phyloP scores from a whole-genome alignment of 2,888 invertebrate genomes.

The Calameuta pallipes region DNA sequence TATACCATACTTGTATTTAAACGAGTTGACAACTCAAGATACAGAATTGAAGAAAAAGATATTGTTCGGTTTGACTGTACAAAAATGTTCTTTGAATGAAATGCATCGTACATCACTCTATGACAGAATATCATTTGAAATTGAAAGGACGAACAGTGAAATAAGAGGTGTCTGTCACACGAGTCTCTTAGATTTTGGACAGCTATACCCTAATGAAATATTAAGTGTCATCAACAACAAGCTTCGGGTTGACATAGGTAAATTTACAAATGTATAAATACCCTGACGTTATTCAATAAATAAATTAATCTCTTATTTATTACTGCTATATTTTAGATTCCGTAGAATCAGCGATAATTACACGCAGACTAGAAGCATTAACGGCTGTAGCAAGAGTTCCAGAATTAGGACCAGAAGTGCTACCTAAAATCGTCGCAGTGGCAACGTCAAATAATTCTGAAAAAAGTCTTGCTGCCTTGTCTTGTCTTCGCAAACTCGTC shows the following conservation, averaged over 20 bases:
- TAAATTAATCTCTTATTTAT: constrained; percentile 8
- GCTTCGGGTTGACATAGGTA: constrained; percentile 40
- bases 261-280: constrained; percentile 37
- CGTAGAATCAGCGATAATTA: constrained; percentile 25
- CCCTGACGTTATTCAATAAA: constrained; percentile 43
- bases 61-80: constrained; percentile 68
- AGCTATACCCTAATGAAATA: constrained; percentile 70
- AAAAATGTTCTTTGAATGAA: constrained; percentile 66
- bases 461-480: constrained; percentile 22
- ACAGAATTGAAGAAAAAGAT: constrained; percentile 69
- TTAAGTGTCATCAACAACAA: constrained; percentile 68
- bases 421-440: constrained; percentile 47
- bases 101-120: constrained; percentile 69
- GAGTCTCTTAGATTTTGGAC: constrained; percentile 69
- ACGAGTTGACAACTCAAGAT: constrained; percentile 66
- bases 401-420: constrained; percentile 42
- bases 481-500: constrained; percentile 57
- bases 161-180: constrained; percentile 67
- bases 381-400: constrained; percentile 44
- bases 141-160: constrained; percentile 66
- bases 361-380: constrained; percentile 47
- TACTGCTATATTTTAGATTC: constrained; percentile 39
- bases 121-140: constrained; percentile 67
- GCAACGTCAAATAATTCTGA: constrained; percentile 32
- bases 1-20: constrained; percentile 66